Conservation (phyloP, 2,888 invertebrate genomes). For the Hydriomena furcata region DNA sequence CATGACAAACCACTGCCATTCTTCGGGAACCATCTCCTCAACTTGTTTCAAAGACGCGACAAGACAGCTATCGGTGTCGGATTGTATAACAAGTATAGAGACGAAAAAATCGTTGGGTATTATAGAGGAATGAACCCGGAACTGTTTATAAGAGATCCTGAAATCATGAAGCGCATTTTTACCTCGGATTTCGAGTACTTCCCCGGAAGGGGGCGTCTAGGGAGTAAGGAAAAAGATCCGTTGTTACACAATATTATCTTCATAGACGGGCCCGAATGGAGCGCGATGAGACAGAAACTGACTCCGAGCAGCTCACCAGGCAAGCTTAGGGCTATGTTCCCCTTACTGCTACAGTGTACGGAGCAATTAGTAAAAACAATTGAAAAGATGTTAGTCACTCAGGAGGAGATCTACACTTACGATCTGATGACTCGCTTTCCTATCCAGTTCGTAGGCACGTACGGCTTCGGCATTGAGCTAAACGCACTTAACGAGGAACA, state of each 20-base stretch:
- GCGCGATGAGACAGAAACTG: constrained; percentile 32
- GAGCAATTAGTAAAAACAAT: constrained; percentile 29
- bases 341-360: constrained; percentile 41
- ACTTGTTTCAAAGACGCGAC: constrained; percentile 23
- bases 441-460: constrained; percentile 46
- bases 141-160: constrained; percentile 48
- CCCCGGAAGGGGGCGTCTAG: constrained; percentile 42
- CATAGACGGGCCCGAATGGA: constrained; percentile 45
- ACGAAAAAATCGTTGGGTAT: constrained; percentile 47
- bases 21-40: constrained; percentile 34
- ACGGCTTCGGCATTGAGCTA: constrained; percentile 45
- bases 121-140: constrained; percentile 42
- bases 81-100: constrained; percentile 41
- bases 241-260: constrained; percentile 49
- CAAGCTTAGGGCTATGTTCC: constrained; percentile 53
- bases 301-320: constrained; percentile 49
- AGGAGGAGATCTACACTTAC: constrained; percentile 34
- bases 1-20: constrained; percentile 32
- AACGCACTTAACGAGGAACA: constrained; percentile 19
- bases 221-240: constrained; percentile 42
- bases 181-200: constrained; percentile 45
- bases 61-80: constrained; percentile 24
- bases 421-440: constrained; percentile 51
- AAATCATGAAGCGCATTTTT: constrained; percentile 44
- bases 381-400: constrained; percentile 1